A percentile compares a stretch with the other conserved stretches of the same genome.
Conservation (phyloP, 2,113 vertebrate species). For the Columba janthina region DNA sequence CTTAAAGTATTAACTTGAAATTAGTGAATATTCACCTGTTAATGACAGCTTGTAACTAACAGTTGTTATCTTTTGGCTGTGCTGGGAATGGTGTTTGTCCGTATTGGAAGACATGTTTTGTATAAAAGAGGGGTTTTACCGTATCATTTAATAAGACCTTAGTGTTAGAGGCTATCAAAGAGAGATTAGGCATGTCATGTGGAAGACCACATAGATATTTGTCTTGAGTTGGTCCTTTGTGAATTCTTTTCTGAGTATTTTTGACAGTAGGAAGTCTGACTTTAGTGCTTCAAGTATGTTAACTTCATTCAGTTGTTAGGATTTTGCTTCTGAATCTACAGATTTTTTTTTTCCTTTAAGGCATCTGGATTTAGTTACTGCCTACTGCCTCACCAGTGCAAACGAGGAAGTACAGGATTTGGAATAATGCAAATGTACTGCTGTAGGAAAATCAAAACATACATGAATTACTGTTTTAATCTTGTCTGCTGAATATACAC, state of each 20-base stretch:
- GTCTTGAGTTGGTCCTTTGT: not conserved
- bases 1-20: not conserved
- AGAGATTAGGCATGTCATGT: not conserved
- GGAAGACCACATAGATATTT: not conserved
- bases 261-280: not conserved
- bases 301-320: not conserved
- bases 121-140: not conserved
- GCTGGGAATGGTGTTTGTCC: not conserved
- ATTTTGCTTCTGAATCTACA: not conserved
- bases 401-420: not conserved
- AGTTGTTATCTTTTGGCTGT: not conserved
- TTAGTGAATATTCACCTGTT: not conserved
- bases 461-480: not conserved
- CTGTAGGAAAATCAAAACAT: not conserved
- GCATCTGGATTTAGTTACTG: slow-evolving; percentile 10
- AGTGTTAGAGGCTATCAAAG: not conserved
- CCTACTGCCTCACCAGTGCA: not conserved
- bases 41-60: not conserved
- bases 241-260: not conserved
- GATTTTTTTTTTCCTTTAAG: not conserved
- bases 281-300: not conserved
- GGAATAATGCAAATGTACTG: not conserved
- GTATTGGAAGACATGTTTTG: not conserved
- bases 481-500: not conserved
- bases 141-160: not conserved